Evolutionary conservation across 2,113 vertebrate genomes (phyloP).

Genomic region (Oophaga pumilio): DNA sequence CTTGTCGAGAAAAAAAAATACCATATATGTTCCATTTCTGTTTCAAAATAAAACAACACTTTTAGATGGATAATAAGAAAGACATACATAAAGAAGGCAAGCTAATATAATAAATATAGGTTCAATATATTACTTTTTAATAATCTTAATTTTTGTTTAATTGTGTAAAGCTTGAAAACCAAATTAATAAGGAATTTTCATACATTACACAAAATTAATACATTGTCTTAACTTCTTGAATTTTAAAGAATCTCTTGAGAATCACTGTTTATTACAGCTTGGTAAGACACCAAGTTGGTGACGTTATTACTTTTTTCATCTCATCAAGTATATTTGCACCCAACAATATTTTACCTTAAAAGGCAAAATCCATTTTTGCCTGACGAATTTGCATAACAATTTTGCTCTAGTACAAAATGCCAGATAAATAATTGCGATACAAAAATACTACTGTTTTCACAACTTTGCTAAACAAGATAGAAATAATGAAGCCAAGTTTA

Average conservation of each 20-base stretch:
- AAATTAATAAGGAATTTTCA: background rate
- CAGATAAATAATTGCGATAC: slow-evolving; percentile 24
- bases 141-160: background rate
- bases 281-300: background rate
- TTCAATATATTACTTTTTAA: background rate
- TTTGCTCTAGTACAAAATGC: background rate
- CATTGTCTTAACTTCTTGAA: background rate
- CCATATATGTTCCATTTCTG: background rate
- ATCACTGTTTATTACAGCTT: background rate
- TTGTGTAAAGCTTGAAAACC: background rate
- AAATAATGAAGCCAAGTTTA: slow-evolving; percentile 23
- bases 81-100: background rate
- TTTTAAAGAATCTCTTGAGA: background rate
- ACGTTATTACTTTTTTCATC: background rate
- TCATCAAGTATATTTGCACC: slow-evolving; percentile 4
- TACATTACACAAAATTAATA: background rate
- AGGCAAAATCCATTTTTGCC: slow-evolving; percentile 14
- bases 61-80: background rate
- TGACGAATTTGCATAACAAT: slow-evolving; percentile 16
- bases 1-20: background rate
- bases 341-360: slow-evolving; percentile 39
- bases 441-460: slow-evolving; percentile 20
- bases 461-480: slow-evolving; percentile 16
- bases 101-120: background rate
- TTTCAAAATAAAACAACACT: background rate